Evolutionary conservation across 2,113 vertebrate genomes (phyloP), one percentile per base, ranked within the genome.

Genomic region (Arothron firmamentum): DNA sequence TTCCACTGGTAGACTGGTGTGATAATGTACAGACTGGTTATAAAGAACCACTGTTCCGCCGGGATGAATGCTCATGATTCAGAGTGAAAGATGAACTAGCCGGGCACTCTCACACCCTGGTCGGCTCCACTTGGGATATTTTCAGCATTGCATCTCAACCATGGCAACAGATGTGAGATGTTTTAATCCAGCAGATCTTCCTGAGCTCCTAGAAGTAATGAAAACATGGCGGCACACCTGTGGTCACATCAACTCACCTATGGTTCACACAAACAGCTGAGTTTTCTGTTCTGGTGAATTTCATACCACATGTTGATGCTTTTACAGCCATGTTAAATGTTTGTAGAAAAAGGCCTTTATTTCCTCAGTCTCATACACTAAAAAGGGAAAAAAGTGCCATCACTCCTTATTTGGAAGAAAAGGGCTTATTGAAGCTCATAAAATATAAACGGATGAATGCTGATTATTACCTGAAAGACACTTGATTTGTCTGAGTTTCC

Each of bases 31-130:
- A 67, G 11, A 57, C 54, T 52, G 50, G 48, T 60, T 43, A 87
- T 80, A 87, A 86, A 80, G 80, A 31, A 2, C 61, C 70, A 77
- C 78, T 85, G 83, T 87, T 83, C 66, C 65, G 6, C 49, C 23
- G 38, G n/a, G 34, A 81, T 85, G 77, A 85, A 84, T 85, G 67
- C 69, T 72, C 59, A 74, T 50, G 69, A 88, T 83, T 84, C 79
- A 85, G 63, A 51, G 49, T 11, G 53, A 47, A 62, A 60, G 50
- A 73, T 67, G 66, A 74, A 74, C 62, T 74, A 23, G 42, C 55
- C 12, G 51, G 59, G 49, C 60, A 52, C 75, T 65, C 68, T 66
- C 34, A 72, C 67, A 57, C 42, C 55, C 6, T 20, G n/a, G 56
- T 72, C 17, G 25, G 20, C 20, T 52, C 59, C 19, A 41, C 58